Percentiles rank a stretch among this genome's conserved stretches.
phyloP scores from a whole-genome alignment of 2,888 invertebrate genomes.

The Cantharis rustica region DNA sequence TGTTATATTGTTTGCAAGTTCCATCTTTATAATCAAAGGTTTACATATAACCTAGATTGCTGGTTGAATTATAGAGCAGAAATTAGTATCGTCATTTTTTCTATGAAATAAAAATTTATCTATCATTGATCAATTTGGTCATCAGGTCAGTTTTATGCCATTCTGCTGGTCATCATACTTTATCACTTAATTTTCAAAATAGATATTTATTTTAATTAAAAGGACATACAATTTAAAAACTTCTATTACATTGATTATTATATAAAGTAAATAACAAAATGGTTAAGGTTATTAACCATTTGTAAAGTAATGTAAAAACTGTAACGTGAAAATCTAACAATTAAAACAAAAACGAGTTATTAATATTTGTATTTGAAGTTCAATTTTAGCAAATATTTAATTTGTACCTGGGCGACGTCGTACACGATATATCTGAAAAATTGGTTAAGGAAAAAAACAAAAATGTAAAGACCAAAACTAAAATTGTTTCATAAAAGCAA shows the following conservation, averaged over 20 bases:
- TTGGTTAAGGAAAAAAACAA: not conserved
- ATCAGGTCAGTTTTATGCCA: no score
- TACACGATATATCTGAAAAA: conserved; percentile 83
- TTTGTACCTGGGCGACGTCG: conserved; percentile 91
- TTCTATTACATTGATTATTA: not conserved
- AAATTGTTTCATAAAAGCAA: not conserved
- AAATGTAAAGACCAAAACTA: not conserved
- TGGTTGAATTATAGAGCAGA: no score
- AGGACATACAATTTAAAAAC: not conserved
- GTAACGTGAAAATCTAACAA: not conserved
- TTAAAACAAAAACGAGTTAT: not conserved
- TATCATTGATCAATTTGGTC: no score
- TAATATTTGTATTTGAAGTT: conserved; percentile 81
- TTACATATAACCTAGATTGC: no score
- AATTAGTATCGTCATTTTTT: no score
- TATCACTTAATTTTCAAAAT: not conserved
- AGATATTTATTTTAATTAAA: not conserved
- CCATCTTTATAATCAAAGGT: no score
- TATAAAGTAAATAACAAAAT: not conserved
- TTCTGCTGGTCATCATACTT: not conserved
- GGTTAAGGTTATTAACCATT: no score
- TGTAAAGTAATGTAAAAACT: no score
- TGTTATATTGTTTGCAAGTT: no score
- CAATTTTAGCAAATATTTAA: conserved; percentile 85
- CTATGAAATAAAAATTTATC: no score